phyloP scores from a whole-genome alignment of 2,888 invertebrate species.

The Catocala sponsa region DNA sequence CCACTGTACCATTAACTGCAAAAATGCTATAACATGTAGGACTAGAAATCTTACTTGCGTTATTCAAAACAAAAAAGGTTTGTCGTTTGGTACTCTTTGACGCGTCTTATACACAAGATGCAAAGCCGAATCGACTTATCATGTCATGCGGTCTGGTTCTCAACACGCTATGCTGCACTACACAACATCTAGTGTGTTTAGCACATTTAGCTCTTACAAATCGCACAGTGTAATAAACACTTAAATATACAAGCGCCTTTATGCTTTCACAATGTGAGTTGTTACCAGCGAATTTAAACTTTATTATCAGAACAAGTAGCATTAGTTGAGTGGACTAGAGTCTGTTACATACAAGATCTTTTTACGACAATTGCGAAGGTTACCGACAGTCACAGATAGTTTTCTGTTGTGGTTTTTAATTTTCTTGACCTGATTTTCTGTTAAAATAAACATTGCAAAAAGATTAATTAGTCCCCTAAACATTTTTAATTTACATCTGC shows the following conservation, averaged over 20 bases:
- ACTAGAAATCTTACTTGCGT: too few species aligned
- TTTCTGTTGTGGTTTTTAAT: slow-evolving; percentile 74
- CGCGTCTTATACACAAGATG: too few species aligned
- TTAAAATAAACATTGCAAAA: slow-evolving; percentile 76
- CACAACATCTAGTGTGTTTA: too few species aligned
- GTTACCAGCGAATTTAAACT: slow-evolving; percentile 55
- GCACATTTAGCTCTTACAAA: too few species aligned
- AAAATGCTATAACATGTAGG: too few species aligned
- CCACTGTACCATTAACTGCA: too few species aligned
- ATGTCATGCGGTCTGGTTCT: too few species aligned
- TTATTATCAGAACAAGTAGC: slow-evolving; percentile 51
- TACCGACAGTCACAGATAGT: slow-evolving; percentile 52
- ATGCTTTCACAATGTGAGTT: slow-evolving; percentile 33
- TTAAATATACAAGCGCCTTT: slow-evolving; percentile 2
- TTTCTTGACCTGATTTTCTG: slow-evolving; percentile 82
- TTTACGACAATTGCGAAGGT: slow-evolving; percentile 62
- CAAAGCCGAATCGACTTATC: too few species aligned
- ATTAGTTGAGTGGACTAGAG: slow-evolving; percentile 35
- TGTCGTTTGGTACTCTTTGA: too few species aligned
- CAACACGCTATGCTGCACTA: too few species aligned
- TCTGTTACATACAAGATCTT: slow-evolving; percentile 40
- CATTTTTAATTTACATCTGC: slow-evolving; percentile 60
- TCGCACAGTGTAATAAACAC: too few species aligned
- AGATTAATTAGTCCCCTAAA: slow-evolving; percentile 72
- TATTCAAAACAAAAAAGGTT: too few species aligned